A percentile compares a stretch with the other conserved stretches of the same genome.
These are phyloP conservation scores for Cheilosia vernalis DNA, from an alignment of 2,888 invertebrate species.

Conservation along the genomic window DNA sequence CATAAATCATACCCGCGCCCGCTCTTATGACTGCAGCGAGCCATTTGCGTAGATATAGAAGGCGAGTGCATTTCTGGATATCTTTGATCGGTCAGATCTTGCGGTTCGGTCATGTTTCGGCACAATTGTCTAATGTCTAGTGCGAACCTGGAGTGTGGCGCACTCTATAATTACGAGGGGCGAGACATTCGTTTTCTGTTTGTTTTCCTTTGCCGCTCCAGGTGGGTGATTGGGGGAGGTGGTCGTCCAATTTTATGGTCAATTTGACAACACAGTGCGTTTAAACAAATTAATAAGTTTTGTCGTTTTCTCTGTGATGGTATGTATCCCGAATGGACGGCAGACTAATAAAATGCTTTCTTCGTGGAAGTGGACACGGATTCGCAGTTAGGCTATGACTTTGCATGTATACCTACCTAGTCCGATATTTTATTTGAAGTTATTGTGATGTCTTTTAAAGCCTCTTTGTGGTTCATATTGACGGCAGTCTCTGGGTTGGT, in stretches of 20 bases:
- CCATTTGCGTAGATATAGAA: conserved; percentile 52
- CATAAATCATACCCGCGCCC: conserved; percentile 62
- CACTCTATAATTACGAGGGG: neutral
- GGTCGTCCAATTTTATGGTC: conserved; percentile 54
- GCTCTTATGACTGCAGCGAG: conserved; percentile 35
- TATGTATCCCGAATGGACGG: conserved; percentile 8
- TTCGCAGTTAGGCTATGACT: conserved; percentile 1
- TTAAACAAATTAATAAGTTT: conserved; percentile 61
- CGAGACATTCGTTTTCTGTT: conserved; percentile 14
- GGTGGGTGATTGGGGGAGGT: conserved; percentile 5
- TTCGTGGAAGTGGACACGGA: neutral
- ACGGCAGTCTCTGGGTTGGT: conserved; percentile 40
- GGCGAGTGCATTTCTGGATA: conserved; percentile 12
- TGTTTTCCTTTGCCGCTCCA: neutral
- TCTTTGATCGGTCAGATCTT: conserved; percentile 26
- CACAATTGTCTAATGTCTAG: conserved; percentile 37
- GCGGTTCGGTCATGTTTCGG: conserved; percentile 36
- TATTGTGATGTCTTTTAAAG: neutral
- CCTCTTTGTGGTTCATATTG: conserved; percentile 27
- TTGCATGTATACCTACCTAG: neutral
- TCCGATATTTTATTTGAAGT: conserved; percentile 29
- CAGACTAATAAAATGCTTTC: conserved; percentile 32
- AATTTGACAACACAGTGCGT: conserved; percentile 61
- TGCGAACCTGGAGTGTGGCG: conserved; percentile 9
- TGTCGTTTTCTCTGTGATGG: neutral